Evolutionary conservation across 2,888 invertebrate species (phyloP).

Genomic region (Ophion slaviceki): DNA sequence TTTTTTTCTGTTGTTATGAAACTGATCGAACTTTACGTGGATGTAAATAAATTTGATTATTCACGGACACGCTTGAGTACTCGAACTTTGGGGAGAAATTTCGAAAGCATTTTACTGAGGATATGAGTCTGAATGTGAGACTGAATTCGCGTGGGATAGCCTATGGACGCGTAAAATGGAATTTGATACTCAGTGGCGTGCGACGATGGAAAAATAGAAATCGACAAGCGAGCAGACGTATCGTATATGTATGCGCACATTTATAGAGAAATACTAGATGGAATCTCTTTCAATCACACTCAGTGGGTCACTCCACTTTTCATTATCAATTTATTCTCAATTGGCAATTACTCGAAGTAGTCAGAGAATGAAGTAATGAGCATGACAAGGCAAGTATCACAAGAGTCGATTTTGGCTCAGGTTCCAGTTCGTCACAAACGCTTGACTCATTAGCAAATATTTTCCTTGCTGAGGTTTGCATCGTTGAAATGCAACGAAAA

Average conservation of each 20-base stretch:
- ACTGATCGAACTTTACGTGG: no score
- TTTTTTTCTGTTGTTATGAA: no score
- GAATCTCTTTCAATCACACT: slow-evolving; percentile 4
- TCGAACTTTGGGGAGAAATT: no score
- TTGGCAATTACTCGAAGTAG: slow-evolving; percentile 16
- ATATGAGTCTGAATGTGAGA: neutral
- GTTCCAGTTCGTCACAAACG: neutral
- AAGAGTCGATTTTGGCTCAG: neutral
- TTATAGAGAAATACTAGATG: neutral
- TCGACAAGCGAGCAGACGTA: neutral
- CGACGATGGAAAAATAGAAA: neutral
- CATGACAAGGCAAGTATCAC: neutral
- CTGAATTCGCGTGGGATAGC: neutral
- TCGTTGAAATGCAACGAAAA: no score
- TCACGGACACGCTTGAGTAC: no score
- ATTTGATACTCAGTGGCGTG: neutral
- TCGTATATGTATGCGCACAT: neutral
- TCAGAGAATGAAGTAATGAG: slow-evolving; percentile 14
- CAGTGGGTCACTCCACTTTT: slow-evolving; percentile 23
- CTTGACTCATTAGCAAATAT: neutral
- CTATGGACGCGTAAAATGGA: neutral
- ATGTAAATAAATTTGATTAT: no score
- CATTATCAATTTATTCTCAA: slow-evolving; percentile 1
- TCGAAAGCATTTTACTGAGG: neutral
- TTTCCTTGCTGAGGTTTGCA: no score